A percentile compares a stretch with the other conserved stretches of the same genome.
These are phyloP conservation scores for Colletes collaris DNA, from an alignment of 2,888 invertebrate species.

Conservation along the genomic window DNA sequence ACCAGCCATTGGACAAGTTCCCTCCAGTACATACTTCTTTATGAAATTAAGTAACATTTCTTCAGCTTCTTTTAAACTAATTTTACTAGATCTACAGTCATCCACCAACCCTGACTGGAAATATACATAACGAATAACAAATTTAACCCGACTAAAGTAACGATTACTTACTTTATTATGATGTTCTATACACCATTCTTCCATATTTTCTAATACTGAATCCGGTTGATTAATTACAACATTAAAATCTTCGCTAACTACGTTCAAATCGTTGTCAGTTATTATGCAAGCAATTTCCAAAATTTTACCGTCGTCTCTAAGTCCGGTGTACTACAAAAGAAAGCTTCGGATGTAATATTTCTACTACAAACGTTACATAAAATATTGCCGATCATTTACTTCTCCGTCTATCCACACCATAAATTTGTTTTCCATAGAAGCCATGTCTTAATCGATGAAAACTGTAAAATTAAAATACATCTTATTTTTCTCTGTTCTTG, in stretches of 20 bases:
- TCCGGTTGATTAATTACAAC: slow-evolving; percentile 92
- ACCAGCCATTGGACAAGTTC: slow-evolving; percentile 91
- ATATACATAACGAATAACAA: background rate
- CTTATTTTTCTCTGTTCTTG: too few species aligned
- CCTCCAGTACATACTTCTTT: slow-evolving; percentile 83
- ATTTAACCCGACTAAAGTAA: background rate
- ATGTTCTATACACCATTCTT: slow-evolving; percentile 91
- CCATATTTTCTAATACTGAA: slow-evolving; percentile 89
- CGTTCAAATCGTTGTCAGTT: slow-evolving; percentile 91
- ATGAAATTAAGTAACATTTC: slow-evolving; percentile 89
- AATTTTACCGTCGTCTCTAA: slow-evolving; percentile 90
- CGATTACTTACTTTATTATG: slow-evolving; percentile 88
- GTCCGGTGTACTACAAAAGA: slow-evolving; percentile 91
- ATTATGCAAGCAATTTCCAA: slow-evolving; percentile 95
- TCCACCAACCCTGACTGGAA: slow-evolving; percentile 90
- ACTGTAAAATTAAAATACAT: slow-evolving; percentile 12
- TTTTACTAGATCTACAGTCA: slow-evolving; percentile 88
- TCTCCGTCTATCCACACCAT: slow-evolving; percentile 92
- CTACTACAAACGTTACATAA: background rate
- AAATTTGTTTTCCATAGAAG: slow-evolving; percentile 26
- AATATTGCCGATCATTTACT: slow-evolving; percentile 74
- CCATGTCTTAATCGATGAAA: slow-evolving; percentile 31
- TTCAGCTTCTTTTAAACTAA: slow-evolving; percentile 89
- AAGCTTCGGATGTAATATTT: slow-evolving; percentile 24
- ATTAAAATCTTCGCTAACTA: slow-evolving; percentile 90